These are phyloP conservation scores for Dendrolimus pini DNA, from an alignment of 2,888 invertebrate species.

Conservation along the genomic window DNA sequence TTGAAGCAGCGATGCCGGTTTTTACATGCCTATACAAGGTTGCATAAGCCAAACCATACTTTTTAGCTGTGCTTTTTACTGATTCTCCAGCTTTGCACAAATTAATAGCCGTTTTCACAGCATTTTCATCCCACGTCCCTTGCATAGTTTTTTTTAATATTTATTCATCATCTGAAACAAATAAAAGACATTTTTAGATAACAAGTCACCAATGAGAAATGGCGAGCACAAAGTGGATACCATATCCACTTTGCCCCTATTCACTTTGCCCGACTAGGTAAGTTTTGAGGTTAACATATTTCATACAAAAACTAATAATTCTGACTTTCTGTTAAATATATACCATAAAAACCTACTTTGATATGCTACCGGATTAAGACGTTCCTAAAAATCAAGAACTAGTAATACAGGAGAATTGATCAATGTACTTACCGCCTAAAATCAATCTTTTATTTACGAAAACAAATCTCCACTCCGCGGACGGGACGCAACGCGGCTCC, in stretches of 20 bases:
- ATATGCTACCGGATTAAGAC: conserved; percentile 6
- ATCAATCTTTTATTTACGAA: conserved; percentile 10
- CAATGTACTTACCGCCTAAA: conserved; percentile 8
- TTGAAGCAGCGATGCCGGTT: conserved; percentile 7
- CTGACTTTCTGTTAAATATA: no score
- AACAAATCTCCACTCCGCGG: no score
- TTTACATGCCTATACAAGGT: conserved; percentile 11
- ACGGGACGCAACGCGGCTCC: conserved; percentile 6
- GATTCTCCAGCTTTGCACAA: not conserved
- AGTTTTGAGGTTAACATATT: conserved; percentile 3
- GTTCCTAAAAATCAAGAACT: conserved; percentile 6
- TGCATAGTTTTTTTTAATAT: no score
- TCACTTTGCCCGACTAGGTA: conserved; percentile 5
- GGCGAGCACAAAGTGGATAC: conserved; percentile 3
- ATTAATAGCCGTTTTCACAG: conserved; percentile 11
- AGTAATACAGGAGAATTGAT: conserved; percentile 5
- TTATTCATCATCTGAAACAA: not conserved
- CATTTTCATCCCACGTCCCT: conserved; percentile 8
- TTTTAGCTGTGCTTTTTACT: conserved; percentile 4
- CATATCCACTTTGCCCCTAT: no score
- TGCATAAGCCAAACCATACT: no score
- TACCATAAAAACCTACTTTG: not conserved
- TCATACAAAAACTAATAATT: conserved; percentile 3
- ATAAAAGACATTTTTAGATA: conserved; percentile 1
- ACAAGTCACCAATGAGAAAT: conserved; percentile 7